These are phyloP conservation scores for Stegodyphus mimosarum DNA, from an alignment of 1,140 invertebrate species.

Conservation along the genomic window DNA sequence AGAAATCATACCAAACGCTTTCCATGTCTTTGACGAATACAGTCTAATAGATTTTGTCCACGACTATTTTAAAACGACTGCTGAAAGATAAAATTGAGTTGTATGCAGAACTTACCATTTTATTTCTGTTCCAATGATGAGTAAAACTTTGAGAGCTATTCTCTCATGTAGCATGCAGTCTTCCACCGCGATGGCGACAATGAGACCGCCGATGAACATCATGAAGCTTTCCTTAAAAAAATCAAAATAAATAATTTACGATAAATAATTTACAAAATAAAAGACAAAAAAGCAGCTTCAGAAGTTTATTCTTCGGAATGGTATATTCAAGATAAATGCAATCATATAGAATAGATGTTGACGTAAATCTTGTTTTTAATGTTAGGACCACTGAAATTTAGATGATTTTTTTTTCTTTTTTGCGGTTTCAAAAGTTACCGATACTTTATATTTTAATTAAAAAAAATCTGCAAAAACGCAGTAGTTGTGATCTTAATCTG, in stretches of 20 bases:
- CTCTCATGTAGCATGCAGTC: conserved; percentile 69
- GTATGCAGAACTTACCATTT: conserved; percentile 36
- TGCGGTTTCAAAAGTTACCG: no score
- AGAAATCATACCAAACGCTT: no score
- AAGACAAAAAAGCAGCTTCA: background rate
- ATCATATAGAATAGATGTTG: background rate
- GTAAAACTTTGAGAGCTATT: conserved; percentile 68
- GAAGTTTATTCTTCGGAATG: background rate
- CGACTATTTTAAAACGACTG: background rate
- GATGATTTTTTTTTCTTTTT: no score
- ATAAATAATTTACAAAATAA: background rate
- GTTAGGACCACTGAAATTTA: no score
- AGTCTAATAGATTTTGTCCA: background rate
- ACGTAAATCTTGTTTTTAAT: background rate
- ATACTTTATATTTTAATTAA: no score
- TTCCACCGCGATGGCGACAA: conserved; percentile 70
- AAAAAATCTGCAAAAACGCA: no score
- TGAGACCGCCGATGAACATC: conserved; percentile 65
- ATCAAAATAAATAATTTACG: background rate
- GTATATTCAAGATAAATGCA: background rate
- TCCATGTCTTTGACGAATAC: background rate
- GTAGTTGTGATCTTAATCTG: no score
- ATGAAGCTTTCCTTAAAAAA: conserved; percentile 76
- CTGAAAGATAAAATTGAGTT: background rate
- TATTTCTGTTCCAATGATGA: conserved; percentile 65